Percentiles rank a stretch among this genome's conserved stretches.
phyloP scores from a whole-genome alignment of 2,888 invertebrate genomes.

The Aethes cnicana region DNA sequence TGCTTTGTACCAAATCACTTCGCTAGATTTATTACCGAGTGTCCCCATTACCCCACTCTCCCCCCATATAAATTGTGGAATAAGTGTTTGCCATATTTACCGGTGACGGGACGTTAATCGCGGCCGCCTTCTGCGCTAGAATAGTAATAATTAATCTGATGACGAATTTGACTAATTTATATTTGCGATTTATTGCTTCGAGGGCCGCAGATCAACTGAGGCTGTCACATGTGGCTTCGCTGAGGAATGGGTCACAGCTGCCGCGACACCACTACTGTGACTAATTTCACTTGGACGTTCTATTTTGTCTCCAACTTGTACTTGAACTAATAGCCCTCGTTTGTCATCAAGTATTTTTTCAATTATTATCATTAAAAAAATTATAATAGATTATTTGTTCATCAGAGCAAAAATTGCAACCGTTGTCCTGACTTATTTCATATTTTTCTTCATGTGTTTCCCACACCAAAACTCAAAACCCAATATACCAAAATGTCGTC shows the following conservation, averaged over 20 bases:
- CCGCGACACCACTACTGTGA: conserved; percentile 7
- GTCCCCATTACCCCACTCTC: conserved; percentile 72
- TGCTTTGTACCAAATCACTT: conserved; percentile 82
- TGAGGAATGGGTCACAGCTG: conserved; percentile 34
- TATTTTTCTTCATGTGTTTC: too few species aligned
- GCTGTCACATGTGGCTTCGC: conserved; percentile 49
- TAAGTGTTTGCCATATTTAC: conserved; percentile 81
- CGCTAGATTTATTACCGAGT: conserved; percentile 74
- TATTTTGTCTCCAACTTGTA: neutral
- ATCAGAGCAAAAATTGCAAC: too few species aligned
- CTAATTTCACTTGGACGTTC: conserved; percentile 20
- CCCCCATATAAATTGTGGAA: conserved; percentile 76
- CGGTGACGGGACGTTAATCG: conserved; percentile 79
- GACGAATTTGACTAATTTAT: conserved; percentile 78
- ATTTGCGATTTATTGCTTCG: conserved; percentile 64
- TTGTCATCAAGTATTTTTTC: too few species aligned
- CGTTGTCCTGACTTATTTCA: too few species aligned
- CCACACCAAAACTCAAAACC: too few species aligned
- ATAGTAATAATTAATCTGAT: conserved; percentile 78
- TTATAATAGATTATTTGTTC: too few species aligned
- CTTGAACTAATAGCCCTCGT: too few species aligned
- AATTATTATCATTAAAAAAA: too few species aligned
- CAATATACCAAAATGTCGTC: neutral
- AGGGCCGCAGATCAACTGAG: conserved; percentile 54
- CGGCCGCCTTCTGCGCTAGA: conserved; percentile 69